phyloP scores from a whole-genome alignment of 2,113 vertebrate genomes.

The Amblyornis subalaris region DNA sequence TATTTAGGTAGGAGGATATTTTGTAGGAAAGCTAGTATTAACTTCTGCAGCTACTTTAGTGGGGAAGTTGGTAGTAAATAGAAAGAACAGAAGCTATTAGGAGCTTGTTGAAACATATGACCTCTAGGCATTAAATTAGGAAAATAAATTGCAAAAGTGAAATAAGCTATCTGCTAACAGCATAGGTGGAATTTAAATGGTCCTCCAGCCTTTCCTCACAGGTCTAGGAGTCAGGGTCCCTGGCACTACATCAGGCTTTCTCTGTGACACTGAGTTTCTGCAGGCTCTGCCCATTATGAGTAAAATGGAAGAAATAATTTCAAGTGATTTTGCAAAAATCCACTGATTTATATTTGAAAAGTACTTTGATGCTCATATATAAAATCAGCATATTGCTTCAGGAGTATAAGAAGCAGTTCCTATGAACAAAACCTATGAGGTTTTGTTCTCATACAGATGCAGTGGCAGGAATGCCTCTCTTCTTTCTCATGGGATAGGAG shows the following conservation, averaged over 20 bases:
- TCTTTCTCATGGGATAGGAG: not conserved
- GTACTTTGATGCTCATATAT: not conserved
- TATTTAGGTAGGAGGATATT: not conserved
- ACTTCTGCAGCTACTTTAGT: not conserved
- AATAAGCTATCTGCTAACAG: not conserved
- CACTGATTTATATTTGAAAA: not conserved
- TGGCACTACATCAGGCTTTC: not conserved
- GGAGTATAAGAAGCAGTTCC: not conserved
- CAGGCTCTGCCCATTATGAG: not conserved
- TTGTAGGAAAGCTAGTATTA: not conserved
- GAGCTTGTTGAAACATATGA: not conserved
- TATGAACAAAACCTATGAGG: no score
- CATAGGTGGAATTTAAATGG: not conserved
- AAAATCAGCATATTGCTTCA: not conserved
- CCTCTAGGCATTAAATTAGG: not conserved
- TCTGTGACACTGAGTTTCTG: not conserved
- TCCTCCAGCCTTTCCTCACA: not conserved
- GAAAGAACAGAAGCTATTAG: not conserved
- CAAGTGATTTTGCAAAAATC: not conserved
- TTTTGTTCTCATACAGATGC: not conserved
- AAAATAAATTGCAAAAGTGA: not conserved
- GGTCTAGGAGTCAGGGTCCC: not conserved
- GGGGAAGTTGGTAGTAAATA: not conserved
- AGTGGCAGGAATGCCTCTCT: not conserved
- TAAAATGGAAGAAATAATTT: not conserved